Conservation (phyloP, 2,113 vertebrate species). For the Alligator mississippiensis region DNA sequence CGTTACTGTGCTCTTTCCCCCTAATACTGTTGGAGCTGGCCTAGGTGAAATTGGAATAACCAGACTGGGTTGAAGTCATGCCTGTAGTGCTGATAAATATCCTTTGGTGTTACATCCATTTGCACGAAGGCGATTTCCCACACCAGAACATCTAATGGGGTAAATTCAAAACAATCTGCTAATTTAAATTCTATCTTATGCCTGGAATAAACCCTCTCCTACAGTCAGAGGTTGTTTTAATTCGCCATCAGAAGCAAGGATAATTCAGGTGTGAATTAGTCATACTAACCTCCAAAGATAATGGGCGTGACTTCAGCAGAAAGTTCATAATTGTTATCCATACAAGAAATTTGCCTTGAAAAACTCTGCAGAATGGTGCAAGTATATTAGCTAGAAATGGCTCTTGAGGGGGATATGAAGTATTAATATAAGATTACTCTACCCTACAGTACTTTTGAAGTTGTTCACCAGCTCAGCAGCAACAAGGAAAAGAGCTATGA, state of each 20-base stretch:
- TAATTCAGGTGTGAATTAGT: conserved; percentile 70
- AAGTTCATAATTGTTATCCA: conserved; percentile 30
- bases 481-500: neutral
- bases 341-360: conserved; percentile 37
- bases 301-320: conserved; percentile 67
- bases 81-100: conserved; percentile 13
- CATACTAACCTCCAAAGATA: conserved; percentile 64
- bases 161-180: conserved; percentile 55
- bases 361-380: conserved; percentile 18
- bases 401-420: neutral
- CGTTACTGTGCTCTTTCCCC: neutral
- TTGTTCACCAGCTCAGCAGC: neutral
- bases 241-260: conserved; percentile 65
- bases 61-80: neutral
- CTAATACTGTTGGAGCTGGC: neutral
- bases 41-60: neutral
- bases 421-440: neutral
- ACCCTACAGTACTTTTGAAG: conserved; percentile 26
- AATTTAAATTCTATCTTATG: conserved; percentile 37
- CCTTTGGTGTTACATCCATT: neutral
- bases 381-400: neutral
- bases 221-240: conserved; percentile 61
- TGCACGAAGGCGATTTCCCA: conserved; percentile 19
- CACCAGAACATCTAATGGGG: conserved; percentile 47
- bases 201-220: conserved; percentile 36